Base-by-base conservation (phyloP, 2,888 invertebrate genomes). In the Anagyrus pseudococci region DNA sequence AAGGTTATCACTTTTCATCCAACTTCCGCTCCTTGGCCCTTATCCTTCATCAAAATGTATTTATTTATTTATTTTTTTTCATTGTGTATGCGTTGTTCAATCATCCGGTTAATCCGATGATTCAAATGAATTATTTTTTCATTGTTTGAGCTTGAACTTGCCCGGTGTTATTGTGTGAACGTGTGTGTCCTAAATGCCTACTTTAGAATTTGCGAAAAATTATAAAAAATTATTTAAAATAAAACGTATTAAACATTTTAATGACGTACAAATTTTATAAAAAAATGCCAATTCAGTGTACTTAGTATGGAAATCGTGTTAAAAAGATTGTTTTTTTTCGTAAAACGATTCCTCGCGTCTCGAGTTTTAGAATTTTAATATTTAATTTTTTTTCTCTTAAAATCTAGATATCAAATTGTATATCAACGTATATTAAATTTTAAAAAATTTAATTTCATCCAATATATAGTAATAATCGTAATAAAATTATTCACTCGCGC, bases 161-260 rank as follows among this genome's bases (percentile, higher is more conserved):
- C n/a, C 26, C 48, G 41, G n/a, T 17, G 2, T 26, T 37, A n/a
- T 41, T 29, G 22, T 54, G 29, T 41, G 17, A n/a, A 29, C 41
- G 37, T 37, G 56, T 2, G 33, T 56, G n/a, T 55, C 8, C 26
- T 56, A 44, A 17, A 46, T 17, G 46, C 37, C 49, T 63, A 63
- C 37, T 58, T 63, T 58, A 63, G 58, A 58, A 58, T 55, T 43
- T 44, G 63, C 49, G n/a, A 55, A 63, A 63, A 40, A 33, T 62
- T 33, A 49, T 26, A 37, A 50, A 62, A 52, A 13, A 43, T 49
- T 41, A 40, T 52, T 3, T 20, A 46, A 26, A 50, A 22, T 13
- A 62, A 53, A 1, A 13, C 8, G 33, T 13, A 13, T 37, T 37
- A 19, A 44, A 3, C 10, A 1, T n/a, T 44, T 44, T 19, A 44